Conservation (phyloP, 2,888 invertebrate genomes). For the Heliconius cydno region DNA sequence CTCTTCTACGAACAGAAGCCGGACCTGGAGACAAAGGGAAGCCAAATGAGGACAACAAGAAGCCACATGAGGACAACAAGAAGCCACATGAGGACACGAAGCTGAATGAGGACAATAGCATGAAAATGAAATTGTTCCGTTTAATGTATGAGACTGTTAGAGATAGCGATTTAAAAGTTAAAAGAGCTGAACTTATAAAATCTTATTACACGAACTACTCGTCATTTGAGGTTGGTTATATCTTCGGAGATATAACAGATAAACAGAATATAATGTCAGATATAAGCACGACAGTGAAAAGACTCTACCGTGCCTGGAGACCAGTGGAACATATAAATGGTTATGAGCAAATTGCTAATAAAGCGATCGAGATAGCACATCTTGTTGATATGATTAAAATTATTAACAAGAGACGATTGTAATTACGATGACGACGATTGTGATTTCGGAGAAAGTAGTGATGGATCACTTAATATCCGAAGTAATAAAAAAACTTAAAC, state of each 20-base stretch:
- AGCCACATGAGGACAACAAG: conserved; percentile 11
- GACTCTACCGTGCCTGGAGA: conserved; percentile 62
- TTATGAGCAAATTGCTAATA: conserved; percentile 71
- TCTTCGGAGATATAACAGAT: conserved; percentile 66
- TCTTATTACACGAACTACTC: conserved; percentile 59
- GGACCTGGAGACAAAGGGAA: conserved; percentile 13
- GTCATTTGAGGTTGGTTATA: conserved; percentile 63
- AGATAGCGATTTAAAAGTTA: conserved; percentile 66
- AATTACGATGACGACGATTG: background rate
- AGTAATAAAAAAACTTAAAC: background rate
- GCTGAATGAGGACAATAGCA: conserved; percentile 58
- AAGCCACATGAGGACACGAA: conserved; percentile 53
- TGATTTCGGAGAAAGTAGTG: background rate
- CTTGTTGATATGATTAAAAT: conserved; percentile 59
- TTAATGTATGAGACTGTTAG: conserved; percentile 70
- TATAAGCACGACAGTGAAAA: conserved; percentile 57
- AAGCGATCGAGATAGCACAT: conserved; percentile 65
- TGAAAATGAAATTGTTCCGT: conserved; percentile 68
- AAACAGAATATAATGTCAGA: conserved; percentile 63
- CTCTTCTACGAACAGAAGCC: conserved; percentile 29
- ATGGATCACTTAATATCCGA: background rate
- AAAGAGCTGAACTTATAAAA: conserved; percentile 64
- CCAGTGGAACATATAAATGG: conserved; percentile 74
- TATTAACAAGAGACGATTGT: conserved; percentile 46
- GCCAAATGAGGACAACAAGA: conserved; percentile 53